Evolutionary conservation across 2,888 invertebrate genomes (phyloP).

Genomic region (Tromatobia lineatoria): DNA sequence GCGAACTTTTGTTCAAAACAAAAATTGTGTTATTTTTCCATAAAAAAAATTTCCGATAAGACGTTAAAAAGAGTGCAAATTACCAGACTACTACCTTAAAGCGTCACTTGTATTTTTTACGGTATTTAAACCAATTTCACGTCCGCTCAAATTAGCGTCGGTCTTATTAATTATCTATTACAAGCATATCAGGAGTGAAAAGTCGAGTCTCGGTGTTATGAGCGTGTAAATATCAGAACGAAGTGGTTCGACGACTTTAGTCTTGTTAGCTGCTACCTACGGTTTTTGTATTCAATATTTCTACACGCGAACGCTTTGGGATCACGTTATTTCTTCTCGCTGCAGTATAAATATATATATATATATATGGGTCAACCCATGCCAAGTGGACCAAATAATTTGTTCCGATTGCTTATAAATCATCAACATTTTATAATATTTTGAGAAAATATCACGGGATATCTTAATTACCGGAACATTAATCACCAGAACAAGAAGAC

Average conservation of each 20-base stretch:
- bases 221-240: conserved; percentile 13
- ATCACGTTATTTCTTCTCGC: neutral
- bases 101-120: neutral
- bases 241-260: conserved; percentile 16
- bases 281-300: neutral
- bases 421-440: no score
- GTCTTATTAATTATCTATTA: conserved; percentile 3
- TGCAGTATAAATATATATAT: neutral
- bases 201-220: neutral
- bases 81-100: no score
- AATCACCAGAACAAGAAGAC: no score
- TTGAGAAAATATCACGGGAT: no score
- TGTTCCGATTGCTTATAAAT: no score
- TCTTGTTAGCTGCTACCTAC: neutral
- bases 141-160: conserved; percentile 5
- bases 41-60: no score
- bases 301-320: neutral
- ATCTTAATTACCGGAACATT: no score
- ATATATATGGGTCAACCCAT: neutral
- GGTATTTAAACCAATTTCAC: neutral
- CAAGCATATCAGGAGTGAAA: neutral
- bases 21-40: no score
- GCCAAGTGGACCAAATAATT: no score
- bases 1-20: no score
- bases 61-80: no score